Evolutionary conservation across 2,888 invertebrate genomes (phyloP), one percentile per base, ranked within the genome.

Genomic region (Onchidella celtica): DNA sequence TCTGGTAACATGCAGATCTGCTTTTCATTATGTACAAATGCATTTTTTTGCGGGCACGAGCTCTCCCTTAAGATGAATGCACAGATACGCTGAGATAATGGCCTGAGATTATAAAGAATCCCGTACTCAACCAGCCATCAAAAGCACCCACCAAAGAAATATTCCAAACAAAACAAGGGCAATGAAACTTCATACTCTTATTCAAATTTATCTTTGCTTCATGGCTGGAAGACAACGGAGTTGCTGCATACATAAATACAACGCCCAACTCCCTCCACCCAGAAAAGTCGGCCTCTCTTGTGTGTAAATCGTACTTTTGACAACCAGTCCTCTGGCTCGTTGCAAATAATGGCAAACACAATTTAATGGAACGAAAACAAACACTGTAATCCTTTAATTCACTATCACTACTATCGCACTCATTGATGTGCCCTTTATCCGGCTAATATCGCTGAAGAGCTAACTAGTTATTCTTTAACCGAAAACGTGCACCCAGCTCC

Each of bases 351-450:
- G 78, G 69, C 34, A 36, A 59, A 29, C 59, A 38, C n/a, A 38
- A 24, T 78, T 69, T 69, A 78, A 78, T 78, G 78, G 69, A 77
- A 68, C 27, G 78, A 78, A 36, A 78, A 68, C 57, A 78, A 69
- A 69, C 38, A 78, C 17, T 47, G 61, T 40, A 68, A 76, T 66
- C 47, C n/a, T 21, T 27, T 65, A 66, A 66, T 76, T 76, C 66
- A 76, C 78, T 61, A 40, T 27, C 69, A 69, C 57, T 38, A 27
- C 38, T 38, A 69, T 59, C 78, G 40, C 11, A 69, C 69, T 61
- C 27, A 78, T 78, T 59, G 59, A 69, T 78, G 78, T 61, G 21
- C 69, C 78, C 59, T 57, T 78, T 78, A 38, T 61, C 4, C n/a
- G 32, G 21, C 38, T 69, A 36, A 69, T 69, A 59, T 55, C 38